Evolutionary conservation across 2,113 vertebrate species (phyloP).

Genomic region (Trogon surrucura): DNA sequence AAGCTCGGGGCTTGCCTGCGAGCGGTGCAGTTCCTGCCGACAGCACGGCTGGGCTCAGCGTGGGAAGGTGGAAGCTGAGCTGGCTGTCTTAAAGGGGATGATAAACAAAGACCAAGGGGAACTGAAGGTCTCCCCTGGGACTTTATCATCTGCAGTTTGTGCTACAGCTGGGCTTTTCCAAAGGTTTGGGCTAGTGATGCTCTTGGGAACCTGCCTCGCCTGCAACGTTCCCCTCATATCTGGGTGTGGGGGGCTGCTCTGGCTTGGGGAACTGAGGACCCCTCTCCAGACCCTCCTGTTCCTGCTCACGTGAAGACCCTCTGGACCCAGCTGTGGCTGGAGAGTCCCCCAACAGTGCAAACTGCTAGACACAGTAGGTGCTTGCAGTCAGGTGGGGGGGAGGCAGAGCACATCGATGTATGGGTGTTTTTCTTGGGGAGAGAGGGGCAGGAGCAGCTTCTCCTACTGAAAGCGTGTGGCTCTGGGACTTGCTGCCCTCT

Average conservation of each 20-base stretch:
- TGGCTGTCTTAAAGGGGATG: neutral
- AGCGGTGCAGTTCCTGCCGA: neutral
- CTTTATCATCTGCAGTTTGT: neutral
- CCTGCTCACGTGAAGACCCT: neutral
- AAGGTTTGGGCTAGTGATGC: neutral
- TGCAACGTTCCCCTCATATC: neutral
- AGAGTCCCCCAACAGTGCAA: neutral
- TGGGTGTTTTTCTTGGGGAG: neutral
- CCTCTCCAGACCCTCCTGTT: neutral
- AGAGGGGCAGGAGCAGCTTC: neutral
- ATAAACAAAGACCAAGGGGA: neutral
- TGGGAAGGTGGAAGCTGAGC: conserved; percentile 6
- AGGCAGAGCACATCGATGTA: neutral
- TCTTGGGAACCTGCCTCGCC: neutral
- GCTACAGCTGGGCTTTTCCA: neutral
- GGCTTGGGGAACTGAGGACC: neutral
- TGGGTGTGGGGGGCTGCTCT: neutral
- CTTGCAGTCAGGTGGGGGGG: neutral
- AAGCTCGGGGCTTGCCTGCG: neutral
- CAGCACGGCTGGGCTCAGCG: neutral
- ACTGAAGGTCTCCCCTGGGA: neutral
- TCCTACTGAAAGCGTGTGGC: neutral
- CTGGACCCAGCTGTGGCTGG: neutral
- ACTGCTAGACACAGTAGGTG: accelerated
- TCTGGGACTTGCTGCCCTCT: neutral